Evolutionary conservation across 2,888 invertebrate species (phyloP).

Genomic region (Gymnocheta viridis): DNA sequence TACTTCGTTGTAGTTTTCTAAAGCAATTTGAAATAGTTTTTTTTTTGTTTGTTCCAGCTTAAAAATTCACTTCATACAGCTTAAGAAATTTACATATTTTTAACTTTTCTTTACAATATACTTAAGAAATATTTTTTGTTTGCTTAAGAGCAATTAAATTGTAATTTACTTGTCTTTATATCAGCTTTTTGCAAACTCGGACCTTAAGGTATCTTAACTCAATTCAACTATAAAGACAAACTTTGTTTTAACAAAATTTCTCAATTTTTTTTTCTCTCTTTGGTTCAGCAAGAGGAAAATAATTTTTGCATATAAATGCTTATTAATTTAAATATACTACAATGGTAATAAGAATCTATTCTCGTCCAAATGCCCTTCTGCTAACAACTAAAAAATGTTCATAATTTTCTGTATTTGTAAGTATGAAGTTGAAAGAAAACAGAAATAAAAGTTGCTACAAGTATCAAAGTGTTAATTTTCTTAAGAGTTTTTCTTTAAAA

Average conservation of each 20-base stretch:
- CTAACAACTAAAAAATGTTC: conserved; percentile 41
- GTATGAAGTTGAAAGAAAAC: conserved; percentile 38
- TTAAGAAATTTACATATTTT: conserved; percentile 49
- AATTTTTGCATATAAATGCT: conserved; percentile 68
- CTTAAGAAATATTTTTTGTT: conserved; percentile 36
- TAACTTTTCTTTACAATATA: conserved; percentile 24
- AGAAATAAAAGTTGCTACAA: conserved; percentile 54
- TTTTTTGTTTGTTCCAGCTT: background rate
- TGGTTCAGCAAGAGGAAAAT: conserved; percentile 1
- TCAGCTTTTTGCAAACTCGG: conserved; percentile 40
- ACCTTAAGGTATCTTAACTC: conserved; percentile 64
- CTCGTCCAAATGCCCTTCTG: conserved; percentile 25
- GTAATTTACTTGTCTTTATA: conserved; percentile 69
- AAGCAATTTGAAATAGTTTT: background rate
- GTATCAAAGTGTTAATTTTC: conserved; percentile 68
- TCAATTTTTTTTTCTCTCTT: background rate
- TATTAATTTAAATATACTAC: conserved; percentile 70
- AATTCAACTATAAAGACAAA: conserved; percentile 47
- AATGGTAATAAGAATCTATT: conserved; percentile 61
- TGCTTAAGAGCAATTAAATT: conserved; percentile 67
- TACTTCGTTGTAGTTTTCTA: background rate
- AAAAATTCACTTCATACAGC: conserved; percentile 24
- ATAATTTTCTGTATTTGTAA: conserved; percentile 56
- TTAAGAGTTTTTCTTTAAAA: conserved; percentile 54
- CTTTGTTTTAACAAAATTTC: conserved; percentile 45